Evolutionary conservation across 2,888 invertebrate species (phyloP).

Genomic region (Drosophila anceps): DNA sequence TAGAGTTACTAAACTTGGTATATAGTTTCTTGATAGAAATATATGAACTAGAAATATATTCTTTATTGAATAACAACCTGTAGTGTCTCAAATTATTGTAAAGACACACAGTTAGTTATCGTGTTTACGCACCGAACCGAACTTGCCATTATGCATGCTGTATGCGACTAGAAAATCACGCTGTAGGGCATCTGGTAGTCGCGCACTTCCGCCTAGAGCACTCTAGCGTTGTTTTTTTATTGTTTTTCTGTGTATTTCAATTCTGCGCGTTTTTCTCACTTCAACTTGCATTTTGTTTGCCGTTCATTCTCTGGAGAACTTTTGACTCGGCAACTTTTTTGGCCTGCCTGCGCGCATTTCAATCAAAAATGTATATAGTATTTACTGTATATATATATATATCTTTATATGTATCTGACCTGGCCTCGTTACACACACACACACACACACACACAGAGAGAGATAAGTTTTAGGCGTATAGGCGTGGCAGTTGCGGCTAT

Average conservation of each 20-base stretch:
- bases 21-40: neutral
- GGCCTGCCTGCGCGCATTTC: slow-evolving; percentile 54
- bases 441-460: neutral
- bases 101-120: neutral
- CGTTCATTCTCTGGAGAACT: slow-evolving; percentile 48
- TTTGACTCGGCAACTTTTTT: slow-evolving; percentile 54
- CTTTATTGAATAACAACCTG: neutral
- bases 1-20: neutral
- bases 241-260: slow-evolving; percentile 36
- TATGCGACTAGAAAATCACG: neutral
- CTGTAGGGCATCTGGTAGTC: neutral
- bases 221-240: slow-evolving; percentile 32
- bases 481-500: slow-evolving; percentile 46
- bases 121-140: too few species aligned
- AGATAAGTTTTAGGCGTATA: slow-evolving; percentile 9
- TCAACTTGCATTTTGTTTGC: slow-evolving; percentile 30
- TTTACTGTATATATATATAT: slow-evolving; percentile 22
- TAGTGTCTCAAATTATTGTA: too few species aligned
- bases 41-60: neutral
- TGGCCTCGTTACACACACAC: slow-evolving; percentile 45
- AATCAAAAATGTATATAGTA: slow-evolving; percentile 53
- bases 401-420: slow-evolving; percentile 19
- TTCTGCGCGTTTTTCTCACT: slow-evolving; percentile 30
- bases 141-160: neutral
- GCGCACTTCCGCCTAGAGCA: slow-evolving; percentile 6